phyloP scores from a whole-genome alignment of 2,888 invertebrate genomes.

The Nezara viridula region DNA sequence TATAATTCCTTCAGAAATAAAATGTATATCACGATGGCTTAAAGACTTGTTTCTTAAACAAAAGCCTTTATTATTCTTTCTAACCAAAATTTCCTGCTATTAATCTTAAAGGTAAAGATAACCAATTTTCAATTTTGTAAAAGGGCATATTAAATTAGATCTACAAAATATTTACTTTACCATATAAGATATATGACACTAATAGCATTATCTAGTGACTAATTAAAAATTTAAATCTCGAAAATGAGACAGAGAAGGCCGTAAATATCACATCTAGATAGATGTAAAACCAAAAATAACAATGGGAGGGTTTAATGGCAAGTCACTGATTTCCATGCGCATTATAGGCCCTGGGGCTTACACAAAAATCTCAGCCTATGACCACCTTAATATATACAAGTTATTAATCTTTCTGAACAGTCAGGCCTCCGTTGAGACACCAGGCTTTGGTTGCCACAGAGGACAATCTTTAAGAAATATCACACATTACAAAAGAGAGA shows the following conservation, averaged over 20 bases:
- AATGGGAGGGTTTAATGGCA: constrained; percentile 51
- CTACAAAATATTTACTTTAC: constrained; percentile 33
- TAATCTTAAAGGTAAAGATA: not conserved
- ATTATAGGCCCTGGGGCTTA: constrained; percentile 16
- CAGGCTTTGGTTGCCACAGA: constrained; percentile 39
- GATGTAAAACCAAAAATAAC: constrained; percentile 51
- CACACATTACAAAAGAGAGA: constrained; percentile 56
- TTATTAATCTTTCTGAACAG: constrained; percentile 17
- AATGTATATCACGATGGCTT: not conserved
- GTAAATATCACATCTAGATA: constrained; percentile 58
- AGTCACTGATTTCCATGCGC: constrained; percentile 15
- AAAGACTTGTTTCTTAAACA: not conserved
- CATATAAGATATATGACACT: constrained; percentile 33
- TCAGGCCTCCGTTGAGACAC: constrained; percentile 40
- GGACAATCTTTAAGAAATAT: constrained; percentile 50
- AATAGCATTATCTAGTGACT: constrained; percentile 42
- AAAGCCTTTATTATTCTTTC: not conserved
- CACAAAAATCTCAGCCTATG: constrained; percentile 27
- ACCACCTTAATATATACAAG: constrained; percentile 19
- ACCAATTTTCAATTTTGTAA: constrained; percentile 9
- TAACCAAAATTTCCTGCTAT: not conserved
- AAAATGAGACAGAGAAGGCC: constrained; percentile 58
- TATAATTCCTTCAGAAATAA: not conserved
- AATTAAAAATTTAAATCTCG: constrained; percentile 57
- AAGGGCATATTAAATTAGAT: constrained; percentile 1